Evolutionary conservation across 2,888 invertebrate species (phyloP), one percentile per base, ranked within the genome.

Genomic region (Tetheella fluctuosa): DNA sequence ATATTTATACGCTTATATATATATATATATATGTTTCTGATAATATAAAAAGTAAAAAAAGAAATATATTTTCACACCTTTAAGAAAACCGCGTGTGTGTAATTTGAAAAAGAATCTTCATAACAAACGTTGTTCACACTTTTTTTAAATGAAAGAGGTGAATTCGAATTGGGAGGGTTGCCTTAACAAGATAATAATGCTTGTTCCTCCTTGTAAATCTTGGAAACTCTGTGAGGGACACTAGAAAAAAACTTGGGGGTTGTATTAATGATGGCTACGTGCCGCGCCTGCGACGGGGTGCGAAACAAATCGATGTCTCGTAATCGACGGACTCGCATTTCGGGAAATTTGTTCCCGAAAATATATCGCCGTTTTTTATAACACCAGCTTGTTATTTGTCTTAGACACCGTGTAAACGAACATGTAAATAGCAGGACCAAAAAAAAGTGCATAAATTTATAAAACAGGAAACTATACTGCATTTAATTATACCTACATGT

Each of bases 271-370:
- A 81, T 76, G 64, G 54, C 62, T 76, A 82, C 83, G 83, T 84
- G 87, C 81, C 80, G 67, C 69, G 77, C 76, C 74, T 72, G 68
- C 78, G 78, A 77, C 74, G 69, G 69, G 70, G 72, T 61, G 66
- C 63, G 74, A 79, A 83, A 85, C 81, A 86, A 87, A 87, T 86
- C 80, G 84, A 75, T 80, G 80, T 79, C 81, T 79, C 80, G 83
- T 84, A 86, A 86, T 84, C 85, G 83, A 78, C 79, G 70, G 78
- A 77, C 75, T 78, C 77, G 70, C 69, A 71, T 75, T 81, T 79
- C 73, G 67, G 62, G 66, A 76, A 75, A 84, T 85, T 83, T 86
- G 78, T 85, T 76, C 69, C 65, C 69, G 72, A 69, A 67, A 78
- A 80, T 79, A 80, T 80, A 79, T 76, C 66, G 73, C 71, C 62